Evolutionary conservation across 2,797 vertebrate genomes (phyloP).

Genomic region (Carapus acus): DNA sequence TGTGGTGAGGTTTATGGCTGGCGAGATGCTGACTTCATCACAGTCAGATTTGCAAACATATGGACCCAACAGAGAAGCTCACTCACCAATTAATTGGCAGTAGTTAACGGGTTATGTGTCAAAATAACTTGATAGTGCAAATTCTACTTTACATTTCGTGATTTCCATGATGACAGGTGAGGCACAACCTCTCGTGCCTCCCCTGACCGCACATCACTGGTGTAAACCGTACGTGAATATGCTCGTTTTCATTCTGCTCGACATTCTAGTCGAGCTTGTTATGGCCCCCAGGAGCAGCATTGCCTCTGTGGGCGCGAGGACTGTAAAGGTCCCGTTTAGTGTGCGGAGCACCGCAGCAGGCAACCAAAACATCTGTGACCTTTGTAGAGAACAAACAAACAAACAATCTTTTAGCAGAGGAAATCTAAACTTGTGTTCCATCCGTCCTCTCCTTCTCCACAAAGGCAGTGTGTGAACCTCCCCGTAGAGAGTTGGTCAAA

Average conservation of each 20-base stretch:
- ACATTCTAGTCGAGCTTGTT: conserved; percentile 47
- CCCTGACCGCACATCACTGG: too few species aligned
- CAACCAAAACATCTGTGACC: conserved; percentile 58
- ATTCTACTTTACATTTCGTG: too few species aligned
- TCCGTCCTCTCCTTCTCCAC: conserved; percentile 1
- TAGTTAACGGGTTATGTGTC: too few species aligned
- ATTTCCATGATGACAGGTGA: too few species aligned
- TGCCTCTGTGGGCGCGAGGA: conserved; percentile 45
- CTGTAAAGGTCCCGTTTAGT: conserved; percentile 59
- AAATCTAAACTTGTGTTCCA: conserved; percentile 21
- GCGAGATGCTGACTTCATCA: too few species aligned
- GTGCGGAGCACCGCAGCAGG: conserved; percentile 41
- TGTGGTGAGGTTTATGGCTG: too few species aligned
- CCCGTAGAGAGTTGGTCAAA: conserved; percentile 3
- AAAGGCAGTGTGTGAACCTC: conserved; percentile 32
- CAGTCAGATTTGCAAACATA: too few species aligned
- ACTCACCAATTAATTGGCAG: too few species aligned
- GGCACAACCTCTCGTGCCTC: too few species aligned
- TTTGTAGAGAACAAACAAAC: conserved; percentile 56
- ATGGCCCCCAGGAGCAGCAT: conserved; percentile 43
- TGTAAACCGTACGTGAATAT: too few species aligned
- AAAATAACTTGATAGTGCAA: too few species aligned
- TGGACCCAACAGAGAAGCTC: too few species aligned
- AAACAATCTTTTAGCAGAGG: conserved; percentile 31
- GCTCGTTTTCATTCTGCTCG: conserved; percentile 33